These are phyloP conservation scores for Caenorhabditis sp. DNA, from an alignment of 2,888 invertebrate species.

Conservation along the genomic window DNA sequence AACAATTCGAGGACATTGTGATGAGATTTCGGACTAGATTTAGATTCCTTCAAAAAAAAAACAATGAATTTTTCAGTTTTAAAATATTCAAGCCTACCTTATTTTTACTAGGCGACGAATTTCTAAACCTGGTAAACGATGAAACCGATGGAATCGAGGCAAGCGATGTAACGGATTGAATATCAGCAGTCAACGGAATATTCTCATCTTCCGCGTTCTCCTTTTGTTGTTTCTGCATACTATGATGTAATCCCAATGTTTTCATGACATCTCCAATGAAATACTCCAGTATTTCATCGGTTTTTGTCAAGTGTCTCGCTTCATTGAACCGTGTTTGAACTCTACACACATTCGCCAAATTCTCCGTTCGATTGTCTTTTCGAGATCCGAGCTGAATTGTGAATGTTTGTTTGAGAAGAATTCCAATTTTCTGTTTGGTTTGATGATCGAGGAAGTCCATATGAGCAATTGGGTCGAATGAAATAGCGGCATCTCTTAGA, in stretches of 20 bases:
- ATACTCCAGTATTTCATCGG: conserved; percentile 50
- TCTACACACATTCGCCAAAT: conserved; percentile 54
- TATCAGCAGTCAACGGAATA: background rate
- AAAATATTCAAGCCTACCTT: too few relatives aligned
- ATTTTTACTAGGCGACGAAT: background rate
- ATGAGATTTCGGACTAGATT: conserved; percentile 11
- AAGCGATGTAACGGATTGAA: background rate
- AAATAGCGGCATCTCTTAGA: conserved; percentile 53
- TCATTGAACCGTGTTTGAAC: conserved; percentile 42
- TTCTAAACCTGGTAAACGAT: conserved; percentile 20
- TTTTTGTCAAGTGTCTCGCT: conserved; percentile 46
- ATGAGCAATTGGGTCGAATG: conserved; percentile 48
- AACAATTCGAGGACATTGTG: conserved; percentile 62
- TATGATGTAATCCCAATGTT: conserved; percentile 22
- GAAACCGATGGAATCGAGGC: background rate
- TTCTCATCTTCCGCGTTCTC: background rate
- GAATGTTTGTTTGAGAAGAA: conserved; percentile 56
- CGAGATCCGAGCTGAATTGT: conserved; percentile 49
- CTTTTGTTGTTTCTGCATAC: conserved; percentile 2
- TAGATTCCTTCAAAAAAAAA: conserved; percentile 11
- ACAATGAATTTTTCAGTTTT: background rate
- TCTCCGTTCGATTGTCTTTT: conserved; percentile 26
- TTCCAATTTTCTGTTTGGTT: conserved; percentile 37
- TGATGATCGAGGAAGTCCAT: conserved; percentile 32
- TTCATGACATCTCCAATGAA: conserved; percentile 54